phyloP scores from a whole-genome alignment of 2,888 invertebrate genomes.

The Tromatobia lineatoria region DNA sequence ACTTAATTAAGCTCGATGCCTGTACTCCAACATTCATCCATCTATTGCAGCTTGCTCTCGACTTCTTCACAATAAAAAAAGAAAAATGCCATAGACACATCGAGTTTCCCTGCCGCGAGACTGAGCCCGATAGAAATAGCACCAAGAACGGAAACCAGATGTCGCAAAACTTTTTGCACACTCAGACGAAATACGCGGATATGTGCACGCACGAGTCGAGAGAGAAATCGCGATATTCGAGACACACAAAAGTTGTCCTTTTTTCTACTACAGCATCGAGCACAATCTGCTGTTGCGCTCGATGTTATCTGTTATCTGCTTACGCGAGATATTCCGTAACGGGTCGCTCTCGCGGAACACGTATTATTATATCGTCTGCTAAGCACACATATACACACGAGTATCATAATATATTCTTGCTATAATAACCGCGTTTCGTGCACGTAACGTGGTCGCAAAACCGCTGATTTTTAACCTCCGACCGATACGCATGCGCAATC shows the following conservation, averaged over 20 bases:
- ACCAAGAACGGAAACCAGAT: slow-evolving; percentile 50
- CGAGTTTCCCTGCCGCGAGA: slow-evolving; percentile 12
- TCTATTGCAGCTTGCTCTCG: slow-evolving; percentile 9
- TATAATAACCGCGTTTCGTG: too few relatives aligned
- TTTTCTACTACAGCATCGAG: background rate
- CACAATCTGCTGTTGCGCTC: background rate
- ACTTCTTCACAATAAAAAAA: slow-evolving; percentile 23
- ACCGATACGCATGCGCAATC: too few relatives aligned
- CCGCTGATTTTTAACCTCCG: too few relatives aligned
- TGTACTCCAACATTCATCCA: background rate
- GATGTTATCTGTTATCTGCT: slow-evolving; percentile 27
- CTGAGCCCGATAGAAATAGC: slow-evolving; percentile 48
- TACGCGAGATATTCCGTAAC: slow-evolving; percentile 34
- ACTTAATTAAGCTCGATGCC: slow-evolving; percentile 14
- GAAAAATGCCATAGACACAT: background rate
- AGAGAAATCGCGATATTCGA: background rate
- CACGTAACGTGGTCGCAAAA: too few relatives aligned
- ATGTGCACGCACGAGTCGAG: slow-evolving; percentile 18
- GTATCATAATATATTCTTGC: background rate
- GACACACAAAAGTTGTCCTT: background rate
- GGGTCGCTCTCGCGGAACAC: slow-evolving; percentile 11
- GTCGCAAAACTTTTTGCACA: slow-evolving; percentile 42
- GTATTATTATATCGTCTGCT: slow-evolving; percentile 10
- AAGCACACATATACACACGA: background rate
- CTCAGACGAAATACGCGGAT: slow-evolving; percentile 14